A percentile compares a stretch with the other conserved stretches of the same genome.
Evolutionary conservation across 2,113 vertebrate species (phyloP).

Genomic region (Penelope pileata): DNA sequence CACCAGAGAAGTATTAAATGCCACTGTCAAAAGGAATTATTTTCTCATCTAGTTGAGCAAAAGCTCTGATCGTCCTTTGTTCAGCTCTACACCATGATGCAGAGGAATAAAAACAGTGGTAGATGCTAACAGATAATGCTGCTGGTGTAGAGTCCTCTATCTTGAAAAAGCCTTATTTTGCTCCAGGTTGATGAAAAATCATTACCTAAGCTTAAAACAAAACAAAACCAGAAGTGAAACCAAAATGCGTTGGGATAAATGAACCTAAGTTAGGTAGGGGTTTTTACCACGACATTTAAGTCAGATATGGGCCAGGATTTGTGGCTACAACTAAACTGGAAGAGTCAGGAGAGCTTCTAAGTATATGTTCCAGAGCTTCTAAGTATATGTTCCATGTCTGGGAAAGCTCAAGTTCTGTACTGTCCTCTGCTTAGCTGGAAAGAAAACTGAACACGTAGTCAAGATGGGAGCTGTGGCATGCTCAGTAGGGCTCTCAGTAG

Average conservation of each 20-base stretch:
- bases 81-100: neutral
- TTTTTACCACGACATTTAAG: neutral
- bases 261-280: neutral
- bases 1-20: neutral
- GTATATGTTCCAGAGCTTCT: neutral
- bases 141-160: neutral
- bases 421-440: neutral
- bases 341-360: neutral
- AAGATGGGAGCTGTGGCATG: neutral
- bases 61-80: neutral
- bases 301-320: neutral
- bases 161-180: neutral
- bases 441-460: neutral
- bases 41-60: neutral
- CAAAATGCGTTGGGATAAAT: neutral
- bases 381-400: neutral
- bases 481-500: neutral
- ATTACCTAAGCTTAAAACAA: neutral
- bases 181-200: neutral
- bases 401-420: neutral
- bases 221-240: neutral
- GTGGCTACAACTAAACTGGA: neutral
- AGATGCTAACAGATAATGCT: neutral
- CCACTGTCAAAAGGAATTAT: neutral
- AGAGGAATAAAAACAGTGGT: neutral